These are phyloP conservation scores for Leptoclinus maculatus DNA, from an alignment of 2,797 vertebrate species.

Conservation along the genomic window DNA sequence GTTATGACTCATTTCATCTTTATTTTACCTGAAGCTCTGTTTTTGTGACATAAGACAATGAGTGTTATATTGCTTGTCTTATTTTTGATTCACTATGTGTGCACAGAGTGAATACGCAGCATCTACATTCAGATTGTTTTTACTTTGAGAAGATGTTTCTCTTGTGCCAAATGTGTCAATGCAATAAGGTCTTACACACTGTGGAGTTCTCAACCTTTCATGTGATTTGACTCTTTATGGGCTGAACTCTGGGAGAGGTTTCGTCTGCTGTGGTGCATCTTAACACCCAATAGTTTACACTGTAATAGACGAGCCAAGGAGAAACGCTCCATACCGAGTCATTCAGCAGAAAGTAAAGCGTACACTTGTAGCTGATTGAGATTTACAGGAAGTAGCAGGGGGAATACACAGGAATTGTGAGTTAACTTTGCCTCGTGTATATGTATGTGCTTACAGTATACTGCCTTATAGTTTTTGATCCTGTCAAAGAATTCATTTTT, in stretches of 20 bases:
- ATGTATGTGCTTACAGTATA: conserved; percentile 54
- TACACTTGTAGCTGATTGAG: conserved; percentile 48
- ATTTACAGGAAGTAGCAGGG: conserved; percentile 44
- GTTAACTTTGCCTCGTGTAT: conserved; percentile 44
- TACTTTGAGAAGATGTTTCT: conserved; percentile 52
- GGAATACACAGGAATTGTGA: conserved; percentile 27
- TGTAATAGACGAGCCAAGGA: conserved; percentile 50
- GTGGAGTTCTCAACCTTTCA: conserved; percentile 67
- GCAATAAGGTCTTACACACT: conserved; percentile 83
- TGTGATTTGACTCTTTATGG: conserved; percentile 52
- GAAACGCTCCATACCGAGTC: conserved; percentile 21
- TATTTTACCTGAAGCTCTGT: conserved; percentile 23
- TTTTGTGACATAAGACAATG: conserved; percentile 23
- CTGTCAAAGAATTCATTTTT: conserved; percentile 39
- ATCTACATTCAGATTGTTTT: conserved; percentile 51
- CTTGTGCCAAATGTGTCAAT: conserved; percentile 80
- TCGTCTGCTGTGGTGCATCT: conserved; percentile 65
- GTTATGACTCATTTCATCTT: conserved; percentile 21
- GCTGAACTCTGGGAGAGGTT: conserved; percentile 54
- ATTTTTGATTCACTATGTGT: conserved; percentile 36
- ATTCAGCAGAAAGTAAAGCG: conserved; percentile 12
- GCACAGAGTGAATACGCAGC: conserved; percentile 20
- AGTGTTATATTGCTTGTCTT: conserved; percentile 26
- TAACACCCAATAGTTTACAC: conserved; percentile 56
- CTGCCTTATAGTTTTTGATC: conserved; percentile 61